Conservation (phyloP, 1,140 invertebrate genomes). For the Teleogryllus occipitalis region DNA sequence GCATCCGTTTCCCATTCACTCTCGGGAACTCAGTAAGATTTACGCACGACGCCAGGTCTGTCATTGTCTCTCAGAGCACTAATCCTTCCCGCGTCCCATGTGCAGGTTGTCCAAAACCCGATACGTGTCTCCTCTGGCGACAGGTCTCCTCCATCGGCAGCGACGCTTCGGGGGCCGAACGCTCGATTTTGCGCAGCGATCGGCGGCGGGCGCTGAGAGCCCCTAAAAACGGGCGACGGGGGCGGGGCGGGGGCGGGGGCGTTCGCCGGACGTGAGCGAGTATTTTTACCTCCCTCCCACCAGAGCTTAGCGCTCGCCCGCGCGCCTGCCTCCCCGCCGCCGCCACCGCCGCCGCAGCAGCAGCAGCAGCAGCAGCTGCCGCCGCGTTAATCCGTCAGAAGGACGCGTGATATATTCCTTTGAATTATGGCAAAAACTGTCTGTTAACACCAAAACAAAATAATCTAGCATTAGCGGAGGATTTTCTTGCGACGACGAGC, state of each 20-base stretch:
- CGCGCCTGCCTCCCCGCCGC: no score
- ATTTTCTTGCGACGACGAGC: not conserved
- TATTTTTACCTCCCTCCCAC: not conserved
- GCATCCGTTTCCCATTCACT: no score
- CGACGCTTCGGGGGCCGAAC: no score
- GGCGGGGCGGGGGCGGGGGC: no score
- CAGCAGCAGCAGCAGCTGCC: no score
- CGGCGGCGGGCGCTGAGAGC: not conserved
- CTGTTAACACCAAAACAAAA: conserved; percentile 5
- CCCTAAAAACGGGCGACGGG: not conserved
- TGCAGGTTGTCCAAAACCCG: no score
- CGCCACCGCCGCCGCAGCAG: not conserved
- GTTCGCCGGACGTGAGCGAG: not conserved
- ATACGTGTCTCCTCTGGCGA: no score
- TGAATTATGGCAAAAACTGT: conserved; percentile 5
- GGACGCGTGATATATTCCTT: conserved; percentile 3
- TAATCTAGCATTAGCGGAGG: not conserved
- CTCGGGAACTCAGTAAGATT: no score
- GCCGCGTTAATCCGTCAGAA: not conserved
- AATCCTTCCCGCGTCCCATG: no score
- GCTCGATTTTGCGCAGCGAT: not conserved
- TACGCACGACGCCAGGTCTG: no score
- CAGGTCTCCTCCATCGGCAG: no score
- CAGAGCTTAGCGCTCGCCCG: not conserved
- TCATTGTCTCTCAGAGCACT: no score